Evolutionary conservation across 2,888 invertebrate genomes (phyloP), one percentile per base, ranked within the genome.

Genomic region (Bruchidius siliquastri): DNA sequence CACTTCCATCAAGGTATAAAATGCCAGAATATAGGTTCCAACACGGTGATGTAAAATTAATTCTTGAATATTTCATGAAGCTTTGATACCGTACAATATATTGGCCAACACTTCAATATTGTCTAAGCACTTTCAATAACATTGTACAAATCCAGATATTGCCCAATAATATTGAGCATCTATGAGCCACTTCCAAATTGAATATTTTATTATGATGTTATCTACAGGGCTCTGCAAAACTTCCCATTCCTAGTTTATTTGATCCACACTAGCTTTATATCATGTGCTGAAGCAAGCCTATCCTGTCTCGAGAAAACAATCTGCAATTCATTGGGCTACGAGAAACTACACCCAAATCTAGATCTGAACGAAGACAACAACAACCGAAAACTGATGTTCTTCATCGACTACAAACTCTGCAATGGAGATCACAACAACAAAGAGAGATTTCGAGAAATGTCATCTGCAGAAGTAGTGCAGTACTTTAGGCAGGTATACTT

Each of bases 241-340:
- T 79, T 83, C 32, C 26, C 84, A n/a, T 84, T 83, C 76, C 81
- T 82, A 22, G 68, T 83, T 0, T 76, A 82, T 0, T 82, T 84
- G 69, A 83, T 49, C 49, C 49, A 80, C 72, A 76, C 83, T 10
- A 78, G 83, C 0, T 85, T 85, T 67, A 70, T 81, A 0, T 83
- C 86, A 71, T 85, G 85, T 76, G 69, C 81, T 26, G 20, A 81
- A 0, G 82, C 81, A 8, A 78, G 82, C 69, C 80, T 86, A 22
- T 84, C 81, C 0, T 87, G 87, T 76, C 86, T 85, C 73, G 86
- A 86, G 78, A 86, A 84, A 72, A 78, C 84, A 0, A 80, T 83
- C 1, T 81, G 83, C 0, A 82, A 79, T 69, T 81, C 80, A 22
- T 75, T 87, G 68, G 79, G 83, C 72, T 87, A 85, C 72, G 79